Base-by-base conservation (phyloP, 2,113 vertebrate species). In the Acrocephalus arundinaceus region DNA sequence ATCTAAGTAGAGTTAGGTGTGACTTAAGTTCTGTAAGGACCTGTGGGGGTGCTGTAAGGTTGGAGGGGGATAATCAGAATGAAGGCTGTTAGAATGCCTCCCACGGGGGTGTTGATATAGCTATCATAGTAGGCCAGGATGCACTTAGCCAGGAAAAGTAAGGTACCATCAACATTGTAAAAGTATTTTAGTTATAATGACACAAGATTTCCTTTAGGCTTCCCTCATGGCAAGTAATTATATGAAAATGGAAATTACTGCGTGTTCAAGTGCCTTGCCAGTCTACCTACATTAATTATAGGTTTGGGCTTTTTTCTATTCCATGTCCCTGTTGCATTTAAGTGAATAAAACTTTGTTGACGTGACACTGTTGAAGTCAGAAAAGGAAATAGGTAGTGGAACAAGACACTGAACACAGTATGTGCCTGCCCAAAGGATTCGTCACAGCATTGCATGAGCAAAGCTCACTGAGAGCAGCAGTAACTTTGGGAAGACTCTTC, bases 361-460 rank as follows among this genome's bases (percentile, higher is more conserved):
- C 65, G 45, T 39, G 23, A 66, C 28, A 51, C 15, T 9, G 19
- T 63, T 92, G 41, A 66, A 73, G 88, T 71, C 30, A 33, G 52
- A n/a, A 33, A 77, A 43, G 20, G 61, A 85, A 87, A 33, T 22
- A 31, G 0, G 1, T 28, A 21, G 19, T 77, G 20, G 30, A 72
- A 41, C 30, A 77, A 28, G 35, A 31, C 7, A 37, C 19, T 41
- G 35, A 66, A n/a, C 0, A 1, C 9, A 39, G 19, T 0, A 0
- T 74, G 22, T 6, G 3, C 7, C 37, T n/a, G 41, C 58, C 28
- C 70, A 63, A 54, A 82, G 66, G 28, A 45, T 35, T 78, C 5
- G 2, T 78, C 25, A 37, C 18, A 49, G 49, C 3, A 1, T 33
- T 3, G 1, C 1, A 0, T 1, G 16, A 67, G 21, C 3, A 5